Evolutionary conservation across 2,113 vertebrate genomes (phyloP).

Genomic region (Gila orcuttii): DNA sequence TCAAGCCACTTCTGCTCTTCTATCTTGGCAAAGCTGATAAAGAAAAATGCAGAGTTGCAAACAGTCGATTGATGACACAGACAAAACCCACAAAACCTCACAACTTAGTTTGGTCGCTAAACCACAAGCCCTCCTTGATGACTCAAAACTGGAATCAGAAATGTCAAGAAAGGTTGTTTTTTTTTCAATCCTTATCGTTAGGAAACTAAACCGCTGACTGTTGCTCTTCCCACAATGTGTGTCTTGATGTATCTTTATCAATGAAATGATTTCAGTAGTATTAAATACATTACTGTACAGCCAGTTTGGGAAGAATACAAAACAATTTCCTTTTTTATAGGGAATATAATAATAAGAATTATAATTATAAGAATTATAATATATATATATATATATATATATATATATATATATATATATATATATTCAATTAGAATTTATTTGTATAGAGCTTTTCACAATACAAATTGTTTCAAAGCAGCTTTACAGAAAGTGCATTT

Average conservation of each 20-base stretch:
- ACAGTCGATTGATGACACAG: conserved; percentile 1
- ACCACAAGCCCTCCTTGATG: conserved; percentile 45
- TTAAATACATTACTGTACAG: not conserved
- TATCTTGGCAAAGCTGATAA: not conserved
- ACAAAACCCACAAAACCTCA: conserved; percentile 47
- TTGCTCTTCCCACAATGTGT: conserved; percentile 1
- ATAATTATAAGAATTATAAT: too few species aligned
- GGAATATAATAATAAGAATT: too few species aligned
- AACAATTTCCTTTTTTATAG: not conserved
- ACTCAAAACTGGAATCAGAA: conserved; percentile 64
- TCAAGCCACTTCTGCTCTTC: too few species aligned
- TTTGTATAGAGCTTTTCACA: too few species aligned
- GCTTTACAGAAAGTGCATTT: too few species aligned
- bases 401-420: too few species aligned
- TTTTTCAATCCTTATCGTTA: conserved; percentile 24
- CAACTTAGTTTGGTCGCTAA: conserved; percentile 6
- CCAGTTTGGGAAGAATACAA: not conserved
- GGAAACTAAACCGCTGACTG: conserved; percentile 19
- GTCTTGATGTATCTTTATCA: conserved; percentile 7
- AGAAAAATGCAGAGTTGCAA: conserved; percentile 13
- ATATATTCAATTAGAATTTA: too few species aligned
- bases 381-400: too few species aligned
- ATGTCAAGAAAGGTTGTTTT: conserved; percentile 48
- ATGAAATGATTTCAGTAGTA: not conserved
- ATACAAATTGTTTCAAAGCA: too few species aligned